phyloP scores from a whole-genome alignment of 2,797 vertebrate genomes.

The Eospalax fontanierii region DNA sequence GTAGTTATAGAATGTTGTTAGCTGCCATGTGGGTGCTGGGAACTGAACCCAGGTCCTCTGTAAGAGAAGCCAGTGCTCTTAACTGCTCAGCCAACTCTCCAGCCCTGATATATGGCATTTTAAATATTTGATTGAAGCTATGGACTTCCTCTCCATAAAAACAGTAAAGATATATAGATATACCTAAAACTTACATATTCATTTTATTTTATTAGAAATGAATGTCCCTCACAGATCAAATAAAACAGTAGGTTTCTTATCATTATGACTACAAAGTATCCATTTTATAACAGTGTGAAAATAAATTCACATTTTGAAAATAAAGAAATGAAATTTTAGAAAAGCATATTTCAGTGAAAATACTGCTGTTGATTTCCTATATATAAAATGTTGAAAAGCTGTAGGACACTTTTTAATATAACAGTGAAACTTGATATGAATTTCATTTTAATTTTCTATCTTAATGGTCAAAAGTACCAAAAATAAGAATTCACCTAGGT shows the following conservation, averaged over 20 bases:
- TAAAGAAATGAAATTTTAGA: background rate
- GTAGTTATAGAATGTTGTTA: too few relatives aligned
- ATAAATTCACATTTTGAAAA: constrained; percentile 6
- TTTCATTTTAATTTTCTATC: constrained; percentile 9
- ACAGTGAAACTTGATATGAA: background rate
- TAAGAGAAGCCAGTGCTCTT: too few relatives aligned
- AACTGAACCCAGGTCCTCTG: too few relatives aligned
- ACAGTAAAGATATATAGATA: background rate
- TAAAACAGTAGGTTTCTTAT: background rate
- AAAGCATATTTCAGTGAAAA: constrained; percentile 28
- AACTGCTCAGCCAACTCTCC: too few relatives aligned
- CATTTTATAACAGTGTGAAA: constrained; percentile 37
- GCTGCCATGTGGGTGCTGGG: too few relatives aligned
- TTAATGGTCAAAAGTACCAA: constrained; percentile 5
- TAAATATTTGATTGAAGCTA: background rate
- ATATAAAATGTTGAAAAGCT: constrained; percentile 1
- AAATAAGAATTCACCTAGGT: background rate
- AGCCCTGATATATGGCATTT: too few relatives aligned
- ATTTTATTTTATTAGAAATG: constrained; percentile 12
- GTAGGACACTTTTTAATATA: background rate
- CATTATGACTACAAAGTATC: background rate
- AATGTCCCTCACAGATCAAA: background rate
- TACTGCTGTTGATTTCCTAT: background rate
- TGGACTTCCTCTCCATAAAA: background rate
- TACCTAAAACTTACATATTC: background rate